Base-by-base conservation (phyloP, 2,113 vertebrate genomes). In the Equus przewalskii region DNA sequence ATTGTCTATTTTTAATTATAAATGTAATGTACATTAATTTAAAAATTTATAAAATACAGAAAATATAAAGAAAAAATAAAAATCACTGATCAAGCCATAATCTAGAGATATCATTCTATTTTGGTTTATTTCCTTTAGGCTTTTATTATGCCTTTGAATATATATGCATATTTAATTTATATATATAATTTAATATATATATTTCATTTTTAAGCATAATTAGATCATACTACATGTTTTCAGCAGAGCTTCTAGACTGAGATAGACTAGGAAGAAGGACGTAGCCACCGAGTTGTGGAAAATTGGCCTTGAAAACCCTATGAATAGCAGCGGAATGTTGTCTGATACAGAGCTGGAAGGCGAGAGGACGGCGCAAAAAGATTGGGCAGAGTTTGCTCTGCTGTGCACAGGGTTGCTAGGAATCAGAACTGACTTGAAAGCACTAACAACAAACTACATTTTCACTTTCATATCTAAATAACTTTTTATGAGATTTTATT, bases 401-500 rank as follows among this genome's bases (percentile, higher is more conserved):
- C 51, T 54, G 51, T 54, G 13, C 51, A 54, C 13, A 54, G 51
- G 13, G 51, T 54, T 14, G 13, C 51, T 54, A 13, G 51, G 51
- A 54, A 14, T 54, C 51, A 54, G 51, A 54, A 54, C 51, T 54
- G 51, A 54, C 51, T 54, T 14, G 15, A 14, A 14, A 14, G 51
- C 51, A 14, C 51, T 54, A 54, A 54, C 51, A 54, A 54, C 13
- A 54, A 54, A 54, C 51, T 54, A 54, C 69, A 89, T 72, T 73
- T 94, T 91, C 30, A 72, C 44, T 64, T 90, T 90, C 30, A 73
- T 80, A 69, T 81, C 36, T 72, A 44, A 70, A 46, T 67, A 91
- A 62, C 44, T 67, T 72, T 84, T 51, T 56, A 58, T 80, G 58
- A 94, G 30, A 19, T 79, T 93, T 70, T 76, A 76, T 80, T 80